Conservation (phyloP, 2,113 vertebrate species). For the Cynoglossus semilaevis region DNA sequence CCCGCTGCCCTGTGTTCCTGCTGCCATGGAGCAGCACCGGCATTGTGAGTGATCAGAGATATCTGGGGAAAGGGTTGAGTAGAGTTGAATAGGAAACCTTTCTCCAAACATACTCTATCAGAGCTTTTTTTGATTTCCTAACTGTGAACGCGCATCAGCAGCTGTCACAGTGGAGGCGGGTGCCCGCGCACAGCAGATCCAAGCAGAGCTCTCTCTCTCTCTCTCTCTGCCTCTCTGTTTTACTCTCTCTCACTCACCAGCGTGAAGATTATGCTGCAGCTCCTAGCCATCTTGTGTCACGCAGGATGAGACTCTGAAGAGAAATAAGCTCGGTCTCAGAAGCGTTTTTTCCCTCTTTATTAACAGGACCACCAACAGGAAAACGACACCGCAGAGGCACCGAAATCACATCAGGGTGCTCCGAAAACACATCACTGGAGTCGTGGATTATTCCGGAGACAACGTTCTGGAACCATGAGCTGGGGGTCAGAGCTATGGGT, state of each 20-base stretch:
- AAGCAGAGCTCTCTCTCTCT: neutral
- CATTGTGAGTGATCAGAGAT: neutral
- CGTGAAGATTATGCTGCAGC: slow-evolving; percentile 61
- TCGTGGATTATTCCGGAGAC: slow-evolving; percentile 72
- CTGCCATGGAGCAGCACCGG: neutral
- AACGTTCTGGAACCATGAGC: slow-evolving; percentile 75
- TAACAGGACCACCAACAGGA: slow-evolving; percentile 2
- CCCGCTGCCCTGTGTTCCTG: neutral
- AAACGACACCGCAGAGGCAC: neutral
- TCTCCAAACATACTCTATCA: neutral
- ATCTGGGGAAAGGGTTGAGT: slow-evolving; percentile 15
- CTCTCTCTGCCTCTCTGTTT: neutral
- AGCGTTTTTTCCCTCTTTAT: neutral
- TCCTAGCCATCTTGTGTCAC: slow-evolving; percentile 68
- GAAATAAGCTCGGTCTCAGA: neutral
- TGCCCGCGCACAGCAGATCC: slow-evolving; percentile 49
- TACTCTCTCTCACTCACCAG: slow-evolving; percentile 10
- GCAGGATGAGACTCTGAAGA: slow-evolving; percentile 64
- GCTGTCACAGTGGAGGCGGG: slow-evolving; percentile 64
- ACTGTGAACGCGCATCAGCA: slow-evolving; percentile 56
- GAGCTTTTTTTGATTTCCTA: neutral
- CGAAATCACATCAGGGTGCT: slow-evolving; percentile 21
- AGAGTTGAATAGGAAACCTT: neutral
- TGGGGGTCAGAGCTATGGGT: slow-evolving; percentile 79
- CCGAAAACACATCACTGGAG: slow-evolving; percentile 41